phyloP scores from a whole-genome alignment of 2,888 invertebrate genomes.

The Stegana nigrithorax region DNA sequence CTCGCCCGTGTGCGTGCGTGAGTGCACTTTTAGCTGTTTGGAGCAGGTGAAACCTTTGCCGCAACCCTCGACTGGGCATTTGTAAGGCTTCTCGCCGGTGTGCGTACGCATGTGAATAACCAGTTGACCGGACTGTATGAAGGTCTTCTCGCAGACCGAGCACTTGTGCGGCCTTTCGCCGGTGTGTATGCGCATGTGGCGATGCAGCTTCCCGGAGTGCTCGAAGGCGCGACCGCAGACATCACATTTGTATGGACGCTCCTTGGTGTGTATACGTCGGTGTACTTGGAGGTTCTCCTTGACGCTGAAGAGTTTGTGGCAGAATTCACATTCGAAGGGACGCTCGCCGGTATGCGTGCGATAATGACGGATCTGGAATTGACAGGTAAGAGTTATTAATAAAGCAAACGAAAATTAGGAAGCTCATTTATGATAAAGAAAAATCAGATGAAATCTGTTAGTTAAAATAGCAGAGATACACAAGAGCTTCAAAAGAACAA shows the following conservation, averaged over 20 bases:
- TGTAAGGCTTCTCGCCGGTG: conserved; percentile 88
- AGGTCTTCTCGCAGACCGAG: conserved; percentile 87
- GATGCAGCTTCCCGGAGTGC: conserved; percentile 89
- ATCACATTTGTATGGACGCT: conserved; percentile 89
- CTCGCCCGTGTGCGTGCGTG: conserved; percentile 90
- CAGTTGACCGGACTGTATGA: conserved; percentile 90
- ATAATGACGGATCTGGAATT: conserved; percentile 76
- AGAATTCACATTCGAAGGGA: conserved; percentile 91
- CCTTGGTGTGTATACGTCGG: conserved; percentile 89
- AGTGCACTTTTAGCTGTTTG: conserved; percentile 91
- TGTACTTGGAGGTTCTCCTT: conserved; percentile 93
- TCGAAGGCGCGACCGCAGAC: conserved; percentile 91
- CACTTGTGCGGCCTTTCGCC: conserved; percentile 91
- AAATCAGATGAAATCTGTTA: too few species aligned
- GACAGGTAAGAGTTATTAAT: too few species aligned
- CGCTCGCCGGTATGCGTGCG: conserved; percentile 92
- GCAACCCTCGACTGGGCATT: conserved; percentile 83
- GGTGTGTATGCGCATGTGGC: conserved; percentile 92
- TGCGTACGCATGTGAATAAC: conserved; percentile 92
- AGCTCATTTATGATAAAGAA: too few species aligned
- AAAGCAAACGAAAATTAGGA: too few species aligned
- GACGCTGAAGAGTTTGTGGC: conserved; percentile 91
- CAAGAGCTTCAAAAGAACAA: too few species aligned
- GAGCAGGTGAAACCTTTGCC: conserved; percentile 93
- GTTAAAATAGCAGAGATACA: too few species aligned